These are phyloP conservation scores for Temnopleurus reevesii DNA, from an alignment of 53 echinoderm and acorn worm genomes.

Conservation along the genomic window DNA sequence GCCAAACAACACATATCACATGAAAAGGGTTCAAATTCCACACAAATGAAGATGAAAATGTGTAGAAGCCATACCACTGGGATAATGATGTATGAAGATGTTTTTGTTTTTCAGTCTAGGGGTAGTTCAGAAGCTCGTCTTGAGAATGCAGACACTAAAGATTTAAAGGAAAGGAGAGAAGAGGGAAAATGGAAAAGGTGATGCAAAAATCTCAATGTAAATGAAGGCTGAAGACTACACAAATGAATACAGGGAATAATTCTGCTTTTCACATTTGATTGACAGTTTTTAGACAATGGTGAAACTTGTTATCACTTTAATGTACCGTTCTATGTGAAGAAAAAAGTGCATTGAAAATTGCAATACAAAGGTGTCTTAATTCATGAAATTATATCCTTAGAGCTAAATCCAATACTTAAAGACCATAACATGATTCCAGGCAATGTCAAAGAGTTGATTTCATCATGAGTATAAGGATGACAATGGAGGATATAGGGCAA, in stretches of 20 bases:
- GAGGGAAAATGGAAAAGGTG: not conserved
- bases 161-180: not conserved
- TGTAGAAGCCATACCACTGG: conserved; percentile 2
- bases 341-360: no score
- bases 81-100: conserved; percentile 20
- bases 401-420: no score
- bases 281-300: not conserved
- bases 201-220: conserved; percentile 17
- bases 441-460: no score
- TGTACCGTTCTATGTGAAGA: no score
- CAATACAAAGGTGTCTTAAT: no score
- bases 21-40: not conserved
- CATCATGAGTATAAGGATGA: no score
- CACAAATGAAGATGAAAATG: conserved; percentile 8
- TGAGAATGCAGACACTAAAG: conserved; percentile 49
- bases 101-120: conserved; percentile 25
- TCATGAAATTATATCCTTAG: no score
- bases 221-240: not conserved
- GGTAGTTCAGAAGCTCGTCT: conserved; percentile 47
- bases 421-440: no score
- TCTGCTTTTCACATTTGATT: not conserved
- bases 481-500: no score
- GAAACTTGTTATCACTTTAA: no score
- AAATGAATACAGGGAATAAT: not conserved
- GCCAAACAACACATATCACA: not conserved